Base-by-base conservation (phyloP, 2,113 vertebrate genomes). In the Menidia beryllina region DNA sequence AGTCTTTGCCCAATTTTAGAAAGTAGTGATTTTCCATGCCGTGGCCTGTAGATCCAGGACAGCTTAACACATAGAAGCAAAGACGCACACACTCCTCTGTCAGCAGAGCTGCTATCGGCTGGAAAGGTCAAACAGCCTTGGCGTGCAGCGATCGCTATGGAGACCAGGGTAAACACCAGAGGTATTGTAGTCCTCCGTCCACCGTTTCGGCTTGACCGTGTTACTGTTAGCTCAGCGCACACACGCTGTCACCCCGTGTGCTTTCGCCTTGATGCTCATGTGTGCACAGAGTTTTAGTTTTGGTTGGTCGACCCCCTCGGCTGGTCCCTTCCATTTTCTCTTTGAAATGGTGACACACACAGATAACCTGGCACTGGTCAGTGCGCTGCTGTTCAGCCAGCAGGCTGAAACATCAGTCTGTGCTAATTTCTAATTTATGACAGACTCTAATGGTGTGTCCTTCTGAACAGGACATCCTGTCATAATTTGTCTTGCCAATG, bases 391-490 rank as follows among this genome's bases (percentile, higher is more conserved):
- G 43, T 27, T 21, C 20, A 49, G 47, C 20, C 85, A 23, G 57
- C 21, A 36, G 23, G n/a, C 43, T 79, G 50, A 72, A 43, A 81
- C 77, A 89, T 89, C 49, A 24, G 51, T 90, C 83, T 85, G 72
- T 41, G 77, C 87, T 88, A 83, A 84, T 86, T 19, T 81, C 78
- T 81, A 81, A 88, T 87, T 75, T 8, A 57, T 63, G 81, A 73
- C 72, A 61, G 17, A 14, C 48, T 43, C 14, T 80, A 76, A 79
- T 72, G 75, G 53, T 55, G 48, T 48, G 20, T 75, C 51, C 69
- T 84, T 51, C 55, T 58, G 65, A 76, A 34, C 76, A 87, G 81
- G 86, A 89, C 51, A 83, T 91, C 88, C 84, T 86, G 83, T 39
- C 21, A 58, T 74, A 15, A 72, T 78, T 45, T 56, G 54, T 81